Evolutionary conservation across 2,113 vertebrate genomes (phyloP).

Genomic region (Sorex araneus): DNA sequence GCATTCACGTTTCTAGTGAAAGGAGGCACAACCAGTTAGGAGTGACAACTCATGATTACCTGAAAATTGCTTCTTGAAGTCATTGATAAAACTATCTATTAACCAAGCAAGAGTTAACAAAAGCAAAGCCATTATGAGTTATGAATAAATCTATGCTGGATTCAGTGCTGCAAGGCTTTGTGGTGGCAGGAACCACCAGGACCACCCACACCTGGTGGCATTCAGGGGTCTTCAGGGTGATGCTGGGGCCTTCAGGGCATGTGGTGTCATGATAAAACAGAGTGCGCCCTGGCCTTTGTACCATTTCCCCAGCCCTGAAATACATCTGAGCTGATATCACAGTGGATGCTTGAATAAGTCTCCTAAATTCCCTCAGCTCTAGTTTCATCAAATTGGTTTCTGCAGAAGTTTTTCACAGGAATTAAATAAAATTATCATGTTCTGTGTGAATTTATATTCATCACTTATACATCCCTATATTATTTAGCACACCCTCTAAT

Average conservation of each 20-base stretch:
- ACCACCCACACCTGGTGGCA: too few relatives aligned
- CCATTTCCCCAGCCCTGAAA: not conserved
- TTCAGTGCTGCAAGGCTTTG: too few relatives aligned
- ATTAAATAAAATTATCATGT: not conserved
- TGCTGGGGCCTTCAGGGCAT: too few relatives aligned
- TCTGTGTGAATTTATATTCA: rapidly evolving
- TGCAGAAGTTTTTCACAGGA: not conserved
- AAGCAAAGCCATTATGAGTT: not conserved
- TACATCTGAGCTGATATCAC: not conserved
- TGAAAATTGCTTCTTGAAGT: conserved; percentile 26
- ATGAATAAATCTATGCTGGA: not conserved
- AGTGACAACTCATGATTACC: conserved; percentile 38
- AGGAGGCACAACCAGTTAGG: not conserved
- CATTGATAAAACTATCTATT: conserved; percentile 42
- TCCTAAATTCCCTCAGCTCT: not conserved
- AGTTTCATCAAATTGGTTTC: conserved; percentile 25
- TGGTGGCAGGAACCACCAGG: not conserved
- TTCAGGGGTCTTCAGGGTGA: too few relatives aligned
- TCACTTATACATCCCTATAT: not conserved
- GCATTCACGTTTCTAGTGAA: conserved; percentile 54
- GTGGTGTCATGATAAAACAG: too few relatives aligned
- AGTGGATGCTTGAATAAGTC: not conserved
- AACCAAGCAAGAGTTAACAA: conserved; percentile 34
- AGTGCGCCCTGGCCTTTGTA: not conserved
- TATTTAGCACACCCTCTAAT: not conserved